Conservation (phyloP, 2,797 vertebrate genomes). For the Ambastaia sidthimunki region DNA sequence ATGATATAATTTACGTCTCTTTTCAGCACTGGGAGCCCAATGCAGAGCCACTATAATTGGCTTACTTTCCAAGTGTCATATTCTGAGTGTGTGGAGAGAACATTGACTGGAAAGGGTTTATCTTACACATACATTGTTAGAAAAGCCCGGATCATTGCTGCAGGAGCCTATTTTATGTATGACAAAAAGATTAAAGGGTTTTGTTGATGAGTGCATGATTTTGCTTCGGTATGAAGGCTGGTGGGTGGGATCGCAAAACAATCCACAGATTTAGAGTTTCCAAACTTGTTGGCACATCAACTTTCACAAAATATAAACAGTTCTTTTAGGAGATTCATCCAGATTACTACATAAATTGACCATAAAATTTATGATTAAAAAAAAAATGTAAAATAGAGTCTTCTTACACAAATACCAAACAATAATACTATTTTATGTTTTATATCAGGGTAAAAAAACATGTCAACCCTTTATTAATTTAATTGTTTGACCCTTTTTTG, state of each 20-base stretch:
- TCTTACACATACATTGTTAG: conserved; percentile 19
- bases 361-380: too few species aligned
- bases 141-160: not conserved
- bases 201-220: not conserved
- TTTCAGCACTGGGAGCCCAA: conserved; percentile 6
- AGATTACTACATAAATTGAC: too few species aligned
- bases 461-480: too few species aligned
- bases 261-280: not conserved
- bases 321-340: too few species aligned
- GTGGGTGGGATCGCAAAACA: not conserved
- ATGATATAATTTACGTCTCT: conserved; percentile 44
- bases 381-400: too few species aligned
- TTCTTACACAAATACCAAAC: too few species aligned
- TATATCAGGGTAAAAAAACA: too few species aligned
- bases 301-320: too few species aligned
- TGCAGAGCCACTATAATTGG: conserved; percentile 43
- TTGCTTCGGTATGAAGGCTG: not conserved
- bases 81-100: conserved; percentile 20
- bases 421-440: too few species aligned
- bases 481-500: too few species aligned
- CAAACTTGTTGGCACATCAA: not conserved
- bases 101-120: conserved; percentile 29
- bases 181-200: not conserved
- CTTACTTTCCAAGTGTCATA: conserved; percentile 46
- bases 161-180: not conserved